Evolutionary conservation across 2,797 vertebrate genomes (phyloP).

Genomic region (Crocidura indochinensis): DNA sequence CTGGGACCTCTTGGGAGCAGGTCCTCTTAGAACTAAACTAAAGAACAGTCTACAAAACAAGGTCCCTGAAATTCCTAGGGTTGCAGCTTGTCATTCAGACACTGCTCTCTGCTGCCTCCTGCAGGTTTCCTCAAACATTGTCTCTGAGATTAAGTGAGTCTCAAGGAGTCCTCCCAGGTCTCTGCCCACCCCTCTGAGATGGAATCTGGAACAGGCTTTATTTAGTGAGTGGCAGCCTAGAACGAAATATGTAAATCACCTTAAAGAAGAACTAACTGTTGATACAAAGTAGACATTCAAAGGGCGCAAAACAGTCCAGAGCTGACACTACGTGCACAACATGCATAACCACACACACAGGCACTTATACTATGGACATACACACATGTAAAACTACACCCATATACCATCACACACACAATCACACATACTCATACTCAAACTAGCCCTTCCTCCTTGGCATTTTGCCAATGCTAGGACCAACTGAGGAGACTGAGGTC

Average conservation of each 20-base stretch:
- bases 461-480: too few relatives aligned
- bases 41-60: background rate
- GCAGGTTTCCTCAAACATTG: constrained; percentile 59
- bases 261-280: background rate
- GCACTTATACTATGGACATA: too few relatives aligned
- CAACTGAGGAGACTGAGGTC: background rate
- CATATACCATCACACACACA: too few relatives aligned
- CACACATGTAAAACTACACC: too few relatives aligned
- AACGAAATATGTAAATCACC: constrained; percentile 35
- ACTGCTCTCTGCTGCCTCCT: constrained; percentile 80
- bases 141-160: background rate
- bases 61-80: background rate
- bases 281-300: background rate
- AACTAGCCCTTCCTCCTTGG: too few relatives aligned
- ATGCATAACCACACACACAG: too few relatives aligned
- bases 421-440: too few relatives aligned
- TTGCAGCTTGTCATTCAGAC: background rate
- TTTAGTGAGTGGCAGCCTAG: background rate
- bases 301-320: background rate
- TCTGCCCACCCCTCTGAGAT: background rate
- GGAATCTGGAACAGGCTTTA: background rate
- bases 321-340: background rate
- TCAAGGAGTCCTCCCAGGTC: background rate
- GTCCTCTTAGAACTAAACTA: background rate
- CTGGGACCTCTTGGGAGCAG: background rate